A percentile compares a stretch with the other conserved stretches of the same genome.
These are phyloP conservation scores for Fulica atra DNA, from an alignment of 2,113 vertebrate species.

Conservation along the genomic window DNA sequence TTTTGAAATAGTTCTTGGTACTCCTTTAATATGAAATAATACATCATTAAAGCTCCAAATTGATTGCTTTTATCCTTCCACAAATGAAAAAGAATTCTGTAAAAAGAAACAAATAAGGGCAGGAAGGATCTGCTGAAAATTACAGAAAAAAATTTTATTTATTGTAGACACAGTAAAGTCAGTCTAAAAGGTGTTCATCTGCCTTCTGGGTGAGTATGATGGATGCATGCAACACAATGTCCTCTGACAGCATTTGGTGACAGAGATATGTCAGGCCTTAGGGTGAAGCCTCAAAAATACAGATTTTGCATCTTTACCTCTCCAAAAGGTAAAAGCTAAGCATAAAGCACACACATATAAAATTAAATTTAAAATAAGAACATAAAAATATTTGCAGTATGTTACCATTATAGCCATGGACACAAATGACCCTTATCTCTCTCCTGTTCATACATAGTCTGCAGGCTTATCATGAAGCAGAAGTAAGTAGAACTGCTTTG, in stretches of 20 bases:
- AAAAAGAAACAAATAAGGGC: neutral
- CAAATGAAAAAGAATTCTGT: neutral
- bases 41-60: neutral
- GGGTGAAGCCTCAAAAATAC: no score
- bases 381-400: neutral
- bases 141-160: neutral
- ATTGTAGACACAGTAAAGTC: neutral
- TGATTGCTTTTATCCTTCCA: neutral
- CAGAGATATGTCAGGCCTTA: neutral
- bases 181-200: neutral
- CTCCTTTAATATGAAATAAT: neutral
- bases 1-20: neutral
- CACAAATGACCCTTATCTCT: neutral
- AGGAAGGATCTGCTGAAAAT: neutral
- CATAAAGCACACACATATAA: neutral
- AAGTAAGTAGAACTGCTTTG: constrained; percentile 9
- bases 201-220: neutral
- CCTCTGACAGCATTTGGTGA: neutral
- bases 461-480: neutral
- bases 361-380: neutral
- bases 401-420: neutral
- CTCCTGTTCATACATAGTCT: neutral
- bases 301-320: neutral
- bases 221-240: neutral
- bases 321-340: neutral